Evolutionary conservation across 2,888 invertebrate genomes (phyloP), one percentile per base, ranked within the genome.

Genomic region (Ceraclea dissimilis): DNA sequence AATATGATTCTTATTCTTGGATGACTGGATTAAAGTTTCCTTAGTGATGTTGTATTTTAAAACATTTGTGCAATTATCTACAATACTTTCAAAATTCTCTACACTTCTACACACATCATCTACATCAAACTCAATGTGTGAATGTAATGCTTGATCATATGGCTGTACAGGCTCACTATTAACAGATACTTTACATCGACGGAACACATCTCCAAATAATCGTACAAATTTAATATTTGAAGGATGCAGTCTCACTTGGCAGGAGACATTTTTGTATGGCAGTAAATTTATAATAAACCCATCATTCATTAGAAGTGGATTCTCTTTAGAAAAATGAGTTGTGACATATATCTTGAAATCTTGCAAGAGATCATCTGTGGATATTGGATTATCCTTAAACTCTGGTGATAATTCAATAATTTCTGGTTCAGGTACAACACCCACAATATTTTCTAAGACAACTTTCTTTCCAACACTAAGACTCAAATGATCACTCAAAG

Each of bases 391-490:
- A 19, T 57, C 56, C 34, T 21, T 49, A 5, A 49, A 31, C 10
- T 58, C 56, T 0, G 76, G 74, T 4, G 74, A 66, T 49, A 85
- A 70, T 66, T 82, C 78, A 62, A 80, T 72, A 19, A 78, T 74
- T 43, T 73, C 71, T 1, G 74, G 73, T 59, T 72, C 69, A 2
- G 70, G 69, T 2, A 72, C 65, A n/a, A 64, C 65, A 51, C 69
- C 68, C 1, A 72, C 70, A 4, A 76, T 67, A 49, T 73, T 66
- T 39, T 75, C 76, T 20, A 86, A 67, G 34, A 76, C 70, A 4
- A 83, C 71, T 70, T 79, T 82, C 49, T 73, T 71, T 10, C 85
- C 84, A 58, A 76, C 71, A 43, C 77, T 75, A 57, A 83, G 65
- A 62, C 75, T 75, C 48, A 84, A 71, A 60, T 79, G 76, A 16